Conservation (phyloP, 2,797 vertebrate species). For the Denticeps clupeoides region DNA sequence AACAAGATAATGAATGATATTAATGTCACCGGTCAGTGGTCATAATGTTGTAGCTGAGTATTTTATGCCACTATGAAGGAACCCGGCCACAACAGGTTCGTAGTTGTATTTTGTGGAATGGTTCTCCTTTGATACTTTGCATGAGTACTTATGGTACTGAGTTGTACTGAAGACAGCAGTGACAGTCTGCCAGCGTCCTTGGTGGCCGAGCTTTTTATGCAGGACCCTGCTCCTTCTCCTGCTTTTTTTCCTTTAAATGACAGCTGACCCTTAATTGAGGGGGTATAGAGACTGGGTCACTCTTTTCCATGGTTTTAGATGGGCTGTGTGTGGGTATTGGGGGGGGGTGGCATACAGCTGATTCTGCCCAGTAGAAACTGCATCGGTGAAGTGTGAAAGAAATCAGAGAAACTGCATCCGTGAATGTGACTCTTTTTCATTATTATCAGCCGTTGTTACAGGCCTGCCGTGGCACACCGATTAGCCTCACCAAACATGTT, state of each 20-base stretch:
- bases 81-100: no score
- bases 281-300: slow-evolving; percentile 63
- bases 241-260: slow-evolving; percentile 58
- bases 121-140: no score
- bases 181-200: slow-evolving; percentile 56
- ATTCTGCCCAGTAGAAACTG: slow-evolving; percentile 61
- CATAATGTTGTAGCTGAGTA: no score
- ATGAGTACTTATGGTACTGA: no score
- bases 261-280: slow-evolving; percentile 65
- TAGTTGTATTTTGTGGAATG: no score
- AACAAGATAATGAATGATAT: no score
- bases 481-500: no score
- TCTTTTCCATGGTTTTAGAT: slow-evolving; percentile 50
- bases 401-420: slow-evolving; percentile 32
- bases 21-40: no score
- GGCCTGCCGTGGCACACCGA: no score
- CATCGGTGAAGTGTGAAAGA: slow-evolving; percentile 45
- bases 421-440: no score
- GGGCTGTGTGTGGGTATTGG: slow-evolving; percentile 33
- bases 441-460: no score
- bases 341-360: slow-evolving; percentile 56
- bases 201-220: slow-evolving; percentile 67
- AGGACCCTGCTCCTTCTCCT: slow-evolving; percentile 46
- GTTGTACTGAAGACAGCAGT: slow-evolving; percentile 15
- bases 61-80: no score